Conservation (phyloP, 2,113 vertebrate species). For the Gobiocypris rarus region DNA sequence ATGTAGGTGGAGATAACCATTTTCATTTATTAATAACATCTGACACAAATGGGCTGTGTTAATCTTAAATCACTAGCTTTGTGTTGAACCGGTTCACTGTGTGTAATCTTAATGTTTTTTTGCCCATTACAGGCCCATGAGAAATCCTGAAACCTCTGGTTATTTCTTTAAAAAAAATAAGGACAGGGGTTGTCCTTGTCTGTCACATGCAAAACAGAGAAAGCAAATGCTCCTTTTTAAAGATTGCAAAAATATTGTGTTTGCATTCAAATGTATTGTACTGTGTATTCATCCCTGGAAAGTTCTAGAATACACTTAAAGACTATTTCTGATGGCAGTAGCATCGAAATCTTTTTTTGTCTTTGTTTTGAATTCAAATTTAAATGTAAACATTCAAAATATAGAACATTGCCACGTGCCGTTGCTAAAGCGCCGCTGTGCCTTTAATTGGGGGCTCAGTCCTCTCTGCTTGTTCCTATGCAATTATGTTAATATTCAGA, state of each 20-base stretch:
- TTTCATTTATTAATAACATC: not conserved
- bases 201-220: not conserved
- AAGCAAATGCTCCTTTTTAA: not conserved
- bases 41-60: not conserved
- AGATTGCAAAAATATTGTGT: not conserved
- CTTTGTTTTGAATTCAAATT: not conserved
- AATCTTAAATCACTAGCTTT: not conserved
- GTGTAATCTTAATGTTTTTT: not conserved
- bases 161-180: not conserved
- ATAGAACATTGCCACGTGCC: not conserved
- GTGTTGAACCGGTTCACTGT: not conserved
- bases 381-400: not conserved
- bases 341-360: not conserved
- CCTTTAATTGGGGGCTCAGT: conserved; percentile 75
- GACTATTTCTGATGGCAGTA: not conserved
- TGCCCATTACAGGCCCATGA: not conserved
- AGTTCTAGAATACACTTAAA: not conserved
- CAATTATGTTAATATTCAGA: conserved; percentile 84
- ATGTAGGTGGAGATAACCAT: not conserved
- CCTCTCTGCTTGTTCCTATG: conserved; percentile 75
- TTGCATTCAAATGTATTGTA: not conserved
- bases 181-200: not conserved
- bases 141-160: not conserved
- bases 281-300: not conserved
- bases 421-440: conserved; percentile 66